phyloP scores from a whole-genome alignment of 2,888 invertebrate species.

The Microctonus hyperodae region DNA sequence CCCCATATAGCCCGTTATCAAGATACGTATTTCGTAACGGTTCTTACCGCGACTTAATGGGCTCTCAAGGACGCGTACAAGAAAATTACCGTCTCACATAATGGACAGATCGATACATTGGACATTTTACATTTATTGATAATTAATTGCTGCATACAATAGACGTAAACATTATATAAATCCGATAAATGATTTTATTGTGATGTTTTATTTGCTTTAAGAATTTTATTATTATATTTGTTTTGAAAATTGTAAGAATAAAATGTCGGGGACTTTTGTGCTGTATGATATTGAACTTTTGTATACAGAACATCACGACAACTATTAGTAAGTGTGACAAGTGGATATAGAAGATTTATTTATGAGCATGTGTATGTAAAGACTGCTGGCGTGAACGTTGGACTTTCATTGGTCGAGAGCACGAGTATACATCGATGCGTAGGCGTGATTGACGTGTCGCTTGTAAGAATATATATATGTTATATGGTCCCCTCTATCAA shows the following conservation, averaged over 20 bases:
- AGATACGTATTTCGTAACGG: slow-evolving; percentile 40
- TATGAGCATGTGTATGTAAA: not conserved
- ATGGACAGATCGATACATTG: not conserved
- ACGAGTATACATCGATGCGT: not conserved
- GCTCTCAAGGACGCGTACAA: slow-evolving; percentile 38
- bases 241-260: no score
- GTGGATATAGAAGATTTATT: not conserved
- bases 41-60: slow-evolving; percentile 36
- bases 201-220: no score
- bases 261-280: not conserved
- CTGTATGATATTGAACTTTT: not conserved
- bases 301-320: not conserved
- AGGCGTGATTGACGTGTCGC: slow-evolving; percentile 24
- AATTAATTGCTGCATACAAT: slow-evolving; percentile 3
- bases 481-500: not conserved
- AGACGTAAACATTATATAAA: not conserved
- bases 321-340: slow-evolving; percentile 24
- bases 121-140: not conserved
- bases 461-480: slow-evolving; percentile 1
- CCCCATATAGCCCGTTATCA: slow-evolving; percentile 35
- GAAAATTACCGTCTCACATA: slow-evolving; percentile 10
- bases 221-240: no score
- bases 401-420: slow-evolving; percentile 19
- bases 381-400: not conserved
- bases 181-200: not conserved